These are phyloP conservation scores for Antitype chi DNA, from an alignment of 2,888 invertebrate genomes.

Conservation along the genomic window DNA sequence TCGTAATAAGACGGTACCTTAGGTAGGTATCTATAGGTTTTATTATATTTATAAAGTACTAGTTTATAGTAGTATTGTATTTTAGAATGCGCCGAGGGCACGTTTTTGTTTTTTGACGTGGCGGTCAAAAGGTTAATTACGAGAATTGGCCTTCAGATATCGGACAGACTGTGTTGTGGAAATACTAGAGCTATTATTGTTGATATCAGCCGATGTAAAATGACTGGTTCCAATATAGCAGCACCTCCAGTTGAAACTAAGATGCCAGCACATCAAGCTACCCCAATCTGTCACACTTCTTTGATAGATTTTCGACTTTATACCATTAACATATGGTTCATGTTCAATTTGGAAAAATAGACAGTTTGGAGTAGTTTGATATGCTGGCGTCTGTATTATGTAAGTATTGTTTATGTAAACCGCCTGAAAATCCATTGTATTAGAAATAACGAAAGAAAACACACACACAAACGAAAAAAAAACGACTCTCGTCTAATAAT, in stretches of 20 bases:
- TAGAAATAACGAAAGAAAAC: not conserved
- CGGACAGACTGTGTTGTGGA: not conserved
- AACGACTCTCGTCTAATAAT: not conserved
- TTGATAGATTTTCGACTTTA: too few species aligned
- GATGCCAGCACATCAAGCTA: too few species aligned
- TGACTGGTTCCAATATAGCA: not conserved
- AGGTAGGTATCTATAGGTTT: constrained; percentile 2
- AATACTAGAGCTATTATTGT: not conserved
- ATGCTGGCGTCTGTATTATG: too few species aligned
- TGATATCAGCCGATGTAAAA: not conserved
- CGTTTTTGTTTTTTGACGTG: too few species aligned
- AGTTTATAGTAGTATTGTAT: not conserved
- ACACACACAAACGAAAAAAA: not conserved
- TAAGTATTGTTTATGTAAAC: too few species aligned
- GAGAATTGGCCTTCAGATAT: too few species aligned
- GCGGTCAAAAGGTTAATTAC: too few species aligned
- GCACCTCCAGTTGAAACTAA: not conserved
- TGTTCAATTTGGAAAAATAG: too few species aligned
- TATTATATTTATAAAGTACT: constrained; percentile 4
- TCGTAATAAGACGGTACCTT: not conserved
- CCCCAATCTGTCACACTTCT: too few species aligned
- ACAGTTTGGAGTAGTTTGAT: too few species aligned
- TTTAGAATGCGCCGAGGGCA: not conserved
- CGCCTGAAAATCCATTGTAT: not conserved
- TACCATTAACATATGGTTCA: too few species aligned